Evolutionary conservation across 2,113 vertebrate species (phyloP).

Genomic region (Beaufortia kweichowensis): DNA sequence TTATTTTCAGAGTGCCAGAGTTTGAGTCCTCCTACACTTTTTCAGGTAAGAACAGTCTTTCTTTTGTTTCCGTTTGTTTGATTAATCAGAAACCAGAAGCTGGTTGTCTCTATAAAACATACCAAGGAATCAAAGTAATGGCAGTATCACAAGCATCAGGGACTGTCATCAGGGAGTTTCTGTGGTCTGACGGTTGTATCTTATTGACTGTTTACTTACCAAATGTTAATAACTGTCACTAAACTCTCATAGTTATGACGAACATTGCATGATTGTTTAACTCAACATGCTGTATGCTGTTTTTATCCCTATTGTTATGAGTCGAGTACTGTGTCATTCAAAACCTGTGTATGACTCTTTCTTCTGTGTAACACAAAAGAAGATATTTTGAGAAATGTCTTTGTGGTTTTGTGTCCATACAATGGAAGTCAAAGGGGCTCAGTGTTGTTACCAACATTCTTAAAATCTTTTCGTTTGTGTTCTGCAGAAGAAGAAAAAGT

Average conservation of each 20-base stretch:
- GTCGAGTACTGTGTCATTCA: not conserved
- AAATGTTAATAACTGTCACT: slow-evolving; percentile 7
- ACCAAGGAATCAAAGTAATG: not conserved
- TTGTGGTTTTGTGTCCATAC: no score
- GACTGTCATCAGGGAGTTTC: slow-evolving; percentile 31
- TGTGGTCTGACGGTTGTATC: not conserved
- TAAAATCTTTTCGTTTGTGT: no score
- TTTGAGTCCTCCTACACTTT: slow-evolving; percentile 56
- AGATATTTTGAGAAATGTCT: no score
- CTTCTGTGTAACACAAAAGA: no score
- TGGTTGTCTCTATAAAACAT: not conserved
- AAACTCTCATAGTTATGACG: not conserved
- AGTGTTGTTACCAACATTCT: no score
- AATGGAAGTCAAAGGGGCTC: no score
- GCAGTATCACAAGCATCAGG: not conserved
- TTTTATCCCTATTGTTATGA: not conserved
- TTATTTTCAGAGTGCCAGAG: slow-evolving; percentile 56
- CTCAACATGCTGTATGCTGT: not conserved
- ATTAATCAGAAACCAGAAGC: not conserved
- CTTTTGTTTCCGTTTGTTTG: not conserved
- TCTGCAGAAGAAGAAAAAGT: no score
- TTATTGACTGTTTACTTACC: slow-evolving; percentile 9
- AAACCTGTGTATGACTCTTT: no score
- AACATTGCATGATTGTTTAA: not conserved
- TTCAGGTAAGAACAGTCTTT: slow-evolving; percentile 54